These are phyloP conservation scores for Pandemis cinnamomeana DNA, from an alignment of 2,888 invertebrate species.

Conservation along the genomic window DNA sequence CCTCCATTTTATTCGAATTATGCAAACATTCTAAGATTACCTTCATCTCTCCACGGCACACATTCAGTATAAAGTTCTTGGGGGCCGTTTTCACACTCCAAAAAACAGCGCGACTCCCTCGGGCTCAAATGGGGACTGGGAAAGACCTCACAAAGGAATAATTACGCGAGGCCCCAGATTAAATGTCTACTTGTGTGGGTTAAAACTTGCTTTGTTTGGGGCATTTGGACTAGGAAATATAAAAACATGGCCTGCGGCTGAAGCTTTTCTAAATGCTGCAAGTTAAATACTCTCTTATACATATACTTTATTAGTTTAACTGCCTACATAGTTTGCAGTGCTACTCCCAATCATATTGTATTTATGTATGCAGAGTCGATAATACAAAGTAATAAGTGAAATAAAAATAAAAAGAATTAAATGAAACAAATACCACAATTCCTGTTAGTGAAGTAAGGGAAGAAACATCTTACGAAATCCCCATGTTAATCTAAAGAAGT, in stretches of 20 bases:
- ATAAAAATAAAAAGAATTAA: no score
- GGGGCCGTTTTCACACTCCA: slow-evolving; percentile 49
- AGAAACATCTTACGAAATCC: no score
- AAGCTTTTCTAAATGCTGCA: not conserved
- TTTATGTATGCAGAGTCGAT: no score
- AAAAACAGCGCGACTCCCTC: slow-evolving; percentile 45
- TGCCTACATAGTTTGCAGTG: no score
- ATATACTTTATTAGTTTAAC: no score
- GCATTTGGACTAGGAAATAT: not conserved
- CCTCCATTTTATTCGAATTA: no score
- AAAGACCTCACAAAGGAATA: slow-evolving; percentile 38
- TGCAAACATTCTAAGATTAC: not conserved
- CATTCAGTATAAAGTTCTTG: slow-evolving; percentile 24
- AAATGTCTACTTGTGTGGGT: slow-evolving; percentile 19
- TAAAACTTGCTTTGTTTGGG: slow-evolving; percentile 20
- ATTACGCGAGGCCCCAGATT: slow-evolving; percentile 27
- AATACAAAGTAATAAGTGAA: no score
- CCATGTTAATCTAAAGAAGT: no score
- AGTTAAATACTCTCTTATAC: no score
- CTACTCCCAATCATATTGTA: no score
- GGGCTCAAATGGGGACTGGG: slow-evolving; percentile 43
- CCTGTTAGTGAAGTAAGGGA: no score
- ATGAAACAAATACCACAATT: no score
- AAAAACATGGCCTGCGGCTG: not conserved
- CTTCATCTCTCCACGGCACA: slow-evolving; percentile 15